phyloP scores from a whole-genome alignment of 2,113 vertebrate species.

The Grammomys surdaster region DNA sequence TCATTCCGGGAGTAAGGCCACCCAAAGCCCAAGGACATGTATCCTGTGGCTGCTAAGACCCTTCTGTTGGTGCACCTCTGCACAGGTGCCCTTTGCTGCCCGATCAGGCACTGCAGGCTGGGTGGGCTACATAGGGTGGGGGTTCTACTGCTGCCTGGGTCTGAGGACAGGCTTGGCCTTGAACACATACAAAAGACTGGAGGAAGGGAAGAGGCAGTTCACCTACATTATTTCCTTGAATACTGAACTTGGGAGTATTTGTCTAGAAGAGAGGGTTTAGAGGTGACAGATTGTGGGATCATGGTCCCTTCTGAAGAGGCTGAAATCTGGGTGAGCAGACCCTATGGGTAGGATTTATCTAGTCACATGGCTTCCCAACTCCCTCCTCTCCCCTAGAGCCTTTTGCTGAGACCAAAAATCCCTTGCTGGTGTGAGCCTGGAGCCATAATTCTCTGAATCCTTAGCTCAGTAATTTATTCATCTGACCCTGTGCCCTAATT shows the following conservation, averaged over 20 bases:
- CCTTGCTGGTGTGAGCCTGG: rapidly evolving
- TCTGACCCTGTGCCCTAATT: neutral
- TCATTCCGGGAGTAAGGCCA: neutral
- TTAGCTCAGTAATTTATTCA: neutral
- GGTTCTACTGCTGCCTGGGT: neutral
- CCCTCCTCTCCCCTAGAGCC: neutral
- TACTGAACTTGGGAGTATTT: neutral
- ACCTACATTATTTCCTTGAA: neutral
- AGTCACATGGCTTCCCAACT: neutral
- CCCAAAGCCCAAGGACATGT: neutral
- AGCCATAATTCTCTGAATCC: neutral
- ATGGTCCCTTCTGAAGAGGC: neutral
- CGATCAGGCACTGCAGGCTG: neutral
- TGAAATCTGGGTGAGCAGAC: neutral
- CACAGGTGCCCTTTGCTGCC: too few species aligned
- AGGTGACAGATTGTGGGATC: neutral
- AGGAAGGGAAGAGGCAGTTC: neutral
- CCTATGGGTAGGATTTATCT: neutral
- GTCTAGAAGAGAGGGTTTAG: neutral
- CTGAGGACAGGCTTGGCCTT: neutral
- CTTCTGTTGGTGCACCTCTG: neutral
- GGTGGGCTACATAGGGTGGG: neutral
- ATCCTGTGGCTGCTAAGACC: neutral
- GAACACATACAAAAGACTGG: neutral
- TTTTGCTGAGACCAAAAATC: neutral